phyloP scores from a whole-genome alignment of 2,888 invertebrate species.

The Drosophila barbarae region DNA sequence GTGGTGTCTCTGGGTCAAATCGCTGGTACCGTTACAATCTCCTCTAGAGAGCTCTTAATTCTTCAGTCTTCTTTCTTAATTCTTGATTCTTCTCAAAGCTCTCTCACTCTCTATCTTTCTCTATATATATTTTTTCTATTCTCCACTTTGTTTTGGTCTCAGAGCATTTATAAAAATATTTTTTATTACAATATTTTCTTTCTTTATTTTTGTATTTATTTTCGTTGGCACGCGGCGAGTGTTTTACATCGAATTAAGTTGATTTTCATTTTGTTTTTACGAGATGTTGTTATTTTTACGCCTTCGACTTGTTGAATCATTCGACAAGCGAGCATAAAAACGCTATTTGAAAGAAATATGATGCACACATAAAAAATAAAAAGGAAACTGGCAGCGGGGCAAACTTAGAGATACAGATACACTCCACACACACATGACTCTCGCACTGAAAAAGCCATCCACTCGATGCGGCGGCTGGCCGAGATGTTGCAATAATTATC shows the following conservation, averaged over 20 bases:
- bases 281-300: slow-evolving; percentile 57
- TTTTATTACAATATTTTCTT: slow-evolving; percentile 59
- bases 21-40: slow-evolving; percentile 29
- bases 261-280: slow-evolving; percentile 27
- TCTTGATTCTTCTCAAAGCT: not conserved
- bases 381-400: slow-evolving; percentile 6
- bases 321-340: slow-evolving; percentile 57
- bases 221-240: slow-evolving; percentile 38
- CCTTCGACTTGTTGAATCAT: slow-evolving; percentile 42
- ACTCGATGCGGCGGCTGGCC: slow-evolving; percentile 13
- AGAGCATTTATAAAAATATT: slow-evolving; percentile 54
- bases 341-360: slow-evolving; percentile 42
- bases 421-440: slow-evolving; percentile 21
- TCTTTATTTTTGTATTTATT: slow-evolving; percentile 23
- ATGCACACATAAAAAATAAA: slow-evolving; percentile 2
- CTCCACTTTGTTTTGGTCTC: slow-evolving; percentile 12
- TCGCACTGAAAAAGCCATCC: slow-evolving; percentile 23
- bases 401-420: slow-evolving; percentile 8
- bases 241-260: slow-evolving; percentile 57
- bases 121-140: slow-evolving; percentile 39
- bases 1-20: slow-evolving; percentile 27
- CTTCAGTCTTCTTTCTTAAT: slow-evolving; percentile 6
- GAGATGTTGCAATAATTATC: slow-evolving; percentile 68
- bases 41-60: slow-evolving; percentile 19
- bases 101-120: not conserved